Conservation (phyloP, 2,888 invertebrate genomes). For the Philopedon plagiatum region DNA sequence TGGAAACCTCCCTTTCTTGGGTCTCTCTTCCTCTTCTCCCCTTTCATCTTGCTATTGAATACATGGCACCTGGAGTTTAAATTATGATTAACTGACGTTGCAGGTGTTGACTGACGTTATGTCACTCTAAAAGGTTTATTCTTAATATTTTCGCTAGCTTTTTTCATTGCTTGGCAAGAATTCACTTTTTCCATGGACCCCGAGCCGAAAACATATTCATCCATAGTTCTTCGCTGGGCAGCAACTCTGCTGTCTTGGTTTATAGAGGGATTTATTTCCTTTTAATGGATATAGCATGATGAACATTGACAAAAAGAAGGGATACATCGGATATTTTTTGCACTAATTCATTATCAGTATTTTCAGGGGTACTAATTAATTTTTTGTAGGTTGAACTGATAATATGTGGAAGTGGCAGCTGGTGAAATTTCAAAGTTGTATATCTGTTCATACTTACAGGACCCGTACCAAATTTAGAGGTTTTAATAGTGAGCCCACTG, state of each 20-base stretch:
- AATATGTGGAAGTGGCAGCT: too few relatives aligned
- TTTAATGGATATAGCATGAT: slow-evolving; percentile 24
- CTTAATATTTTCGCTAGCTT: slow-evolving; percentile 22
- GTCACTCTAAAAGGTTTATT: slow-evolving; percentile 1
- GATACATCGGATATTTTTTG: slow-evolving; percentile 19
- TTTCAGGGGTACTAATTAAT: background rate
- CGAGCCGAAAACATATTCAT: slow-evolving; percentile 19
- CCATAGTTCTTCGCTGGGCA: background rate
- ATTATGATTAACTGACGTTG: background rate
- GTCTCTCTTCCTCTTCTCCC: background rate
- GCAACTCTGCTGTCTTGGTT: slow-evolving; percentile 4
- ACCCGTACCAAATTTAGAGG: too few relatives aligned
- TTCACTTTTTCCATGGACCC: slow-evolving; percentile 23
- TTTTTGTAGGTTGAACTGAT: too few relatives aligned
- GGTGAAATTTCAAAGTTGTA: too few relatives aligned
- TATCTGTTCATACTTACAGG: too few relatives aligned
- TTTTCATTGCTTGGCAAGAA: slow-evolving; percentile 23
- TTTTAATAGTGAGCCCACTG: too few relatives aligned
- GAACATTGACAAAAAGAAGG: slow-evolving; percentile 26
- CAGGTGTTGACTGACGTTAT: background rate
- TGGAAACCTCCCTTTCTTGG: background rate
- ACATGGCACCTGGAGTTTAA: slow-evolving; percentile 22
- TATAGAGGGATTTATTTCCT: slow-evolving; percentile 10
- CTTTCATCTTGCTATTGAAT: slow-evolving; percentile 15
- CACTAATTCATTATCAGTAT: background rate